A percentile compares a stretch with the other conserved stretches of the same genome.
Conservation (phyloP, 1,140 invertebrate genomes). For the Caenorhabditis latens region DNA sequence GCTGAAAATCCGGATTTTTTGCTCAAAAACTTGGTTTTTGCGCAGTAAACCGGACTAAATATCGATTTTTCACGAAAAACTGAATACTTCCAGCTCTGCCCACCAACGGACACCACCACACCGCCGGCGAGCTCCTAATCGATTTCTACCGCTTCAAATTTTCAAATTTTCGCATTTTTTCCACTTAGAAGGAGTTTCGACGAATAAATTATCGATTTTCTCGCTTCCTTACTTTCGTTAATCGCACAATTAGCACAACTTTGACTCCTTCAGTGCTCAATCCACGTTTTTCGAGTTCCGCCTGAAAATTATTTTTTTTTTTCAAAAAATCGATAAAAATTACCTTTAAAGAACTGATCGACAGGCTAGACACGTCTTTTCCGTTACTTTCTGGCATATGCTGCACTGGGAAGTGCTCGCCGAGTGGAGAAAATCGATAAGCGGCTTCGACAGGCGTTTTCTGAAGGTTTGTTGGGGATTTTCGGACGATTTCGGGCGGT, state of each 20-base stretch:
- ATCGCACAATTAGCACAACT: neutral
- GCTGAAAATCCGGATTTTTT: neutral
- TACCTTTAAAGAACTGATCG: neutral
- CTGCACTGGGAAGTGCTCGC: no score
- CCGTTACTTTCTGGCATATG: no score
- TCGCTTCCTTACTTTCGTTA: neutral
- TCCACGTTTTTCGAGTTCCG: conserved; percentile 5
- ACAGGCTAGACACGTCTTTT: neutral
- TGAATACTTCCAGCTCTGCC: conserved; percentile 18
- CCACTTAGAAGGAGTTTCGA: neutral
- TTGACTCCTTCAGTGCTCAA: conserved; percentile 2
- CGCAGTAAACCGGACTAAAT: neutral
- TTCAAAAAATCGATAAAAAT: neutral
- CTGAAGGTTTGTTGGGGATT: no score
- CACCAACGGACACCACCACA: neutral
- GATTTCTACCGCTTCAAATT: neutral
- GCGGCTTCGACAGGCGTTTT: no score
- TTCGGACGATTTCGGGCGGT: neutral
- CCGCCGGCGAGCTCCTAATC: neutral
- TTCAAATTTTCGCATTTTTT: neutral
- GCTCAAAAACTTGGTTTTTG: no score
- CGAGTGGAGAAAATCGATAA: no score
- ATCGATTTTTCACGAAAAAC: neutral
- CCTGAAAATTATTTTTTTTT: neutral
- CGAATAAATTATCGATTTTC: neutral